Evolutionary conservation across 2,888 invertebrate species (phyloP).

Genomic region (Hirtodrosophila cameraria): DNA sequence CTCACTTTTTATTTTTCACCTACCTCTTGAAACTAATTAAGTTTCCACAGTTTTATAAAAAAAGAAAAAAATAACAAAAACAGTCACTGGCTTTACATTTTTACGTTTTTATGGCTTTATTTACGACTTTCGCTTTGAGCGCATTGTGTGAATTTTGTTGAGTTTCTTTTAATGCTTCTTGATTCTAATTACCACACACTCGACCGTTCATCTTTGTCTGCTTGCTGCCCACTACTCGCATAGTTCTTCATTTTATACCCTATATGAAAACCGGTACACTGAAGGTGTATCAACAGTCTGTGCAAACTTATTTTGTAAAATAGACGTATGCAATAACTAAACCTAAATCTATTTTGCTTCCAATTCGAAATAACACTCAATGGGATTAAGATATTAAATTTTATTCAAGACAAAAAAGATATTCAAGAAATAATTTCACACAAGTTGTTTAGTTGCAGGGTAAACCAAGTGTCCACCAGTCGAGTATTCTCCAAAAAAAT

Average conservation of each 20-base stretch:
- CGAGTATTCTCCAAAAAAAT: not conserved
- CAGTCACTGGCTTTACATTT: conserved; percentile 66
- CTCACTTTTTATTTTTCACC: conserved; percentile 13
- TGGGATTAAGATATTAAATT: too few species aligned
- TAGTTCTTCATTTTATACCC: conserved; percentile 38
- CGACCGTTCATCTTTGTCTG: conserved; percentile 58
- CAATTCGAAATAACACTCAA: too few species aligned
- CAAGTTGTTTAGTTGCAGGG: not conserved
- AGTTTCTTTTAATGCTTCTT: conserved; percentile 73
- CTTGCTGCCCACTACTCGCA: conserved; percentile 40
- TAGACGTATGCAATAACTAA: not conserved
- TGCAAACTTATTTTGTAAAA: too few species aligned
- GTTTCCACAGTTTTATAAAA: conserved; percentile 62
- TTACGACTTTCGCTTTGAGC: conserved; percentile 62
- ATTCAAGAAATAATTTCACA: too few species aligned
- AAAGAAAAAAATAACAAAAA: conserved; percentile 14
- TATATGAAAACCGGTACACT: not conserved
- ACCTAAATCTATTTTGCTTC: too few species aligned
- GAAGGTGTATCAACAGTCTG: not conserved
- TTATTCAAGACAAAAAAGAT: too few species aligned
- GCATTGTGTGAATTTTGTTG: conserved; percentile 69
- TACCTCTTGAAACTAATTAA: conserved; percentile 67
- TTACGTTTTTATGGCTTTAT: conserved; percentile 72
- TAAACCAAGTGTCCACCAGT: conserved; percentile 6
- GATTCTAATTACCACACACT: conserved; percentile 76